phyloP scores from a whole-genome alignment of 2,888 invertebrate species.

The Cerastis leucographa region DNA sequence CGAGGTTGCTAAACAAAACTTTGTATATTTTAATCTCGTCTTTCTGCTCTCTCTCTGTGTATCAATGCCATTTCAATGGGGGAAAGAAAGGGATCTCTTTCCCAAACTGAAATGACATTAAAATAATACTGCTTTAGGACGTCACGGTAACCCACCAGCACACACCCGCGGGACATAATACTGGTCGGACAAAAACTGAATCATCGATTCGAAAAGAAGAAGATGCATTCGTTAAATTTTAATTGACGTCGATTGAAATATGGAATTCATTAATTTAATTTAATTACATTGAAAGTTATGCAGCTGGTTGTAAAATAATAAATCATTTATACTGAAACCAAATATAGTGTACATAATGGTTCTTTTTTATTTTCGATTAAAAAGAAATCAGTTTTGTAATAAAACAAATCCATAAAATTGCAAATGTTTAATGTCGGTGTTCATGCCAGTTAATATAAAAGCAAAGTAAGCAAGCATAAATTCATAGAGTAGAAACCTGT shows the following conservation, averaged over 20 bases:
- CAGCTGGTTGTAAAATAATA: slow-evolving; percentile 2
- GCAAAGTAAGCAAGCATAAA: background rate
- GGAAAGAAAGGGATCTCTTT: too few relatives aligned
- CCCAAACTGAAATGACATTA: too few relatives aligned
- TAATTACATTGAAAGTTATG: background rate
- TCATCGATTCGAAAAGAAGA: background rate
- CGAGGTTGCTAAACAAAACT: too few relatives aligned
- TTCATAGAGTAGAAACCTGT: background rate
- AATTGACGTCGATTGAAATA: background rate
- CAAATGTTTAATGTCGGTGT: background rate
- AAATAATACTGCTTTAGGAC: too few relatives aligned
- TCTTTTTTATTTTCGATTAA: background rate
- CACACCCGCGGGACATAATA: background rate
- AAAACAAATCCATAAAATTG: background rate
- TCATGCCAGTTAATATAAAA: background rate
- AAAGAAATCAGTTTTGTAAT: background rate
- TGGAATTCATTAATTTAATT: background rate
- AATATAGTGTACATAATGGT: background rate
- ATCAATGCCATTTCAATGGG: too few relatives aligned
- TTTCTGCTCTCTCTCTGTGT: too few relatives aligned
- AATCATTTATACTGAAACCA: background rate
- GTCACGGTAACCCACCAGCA: too few relatives aligned
- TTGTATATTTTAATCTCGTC: too few relatives aligned
- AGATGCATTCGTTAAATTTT: background rate
- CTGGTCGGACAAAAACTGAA: background rate